A percentile compares a stretch with the other conserved stretches of the same genome.
These are phyloP conservation scores for Eristalinus sepulchralis DNA, from an alignment of 2,888 invertebrate species.

Conservation along the genomic window DNA sequence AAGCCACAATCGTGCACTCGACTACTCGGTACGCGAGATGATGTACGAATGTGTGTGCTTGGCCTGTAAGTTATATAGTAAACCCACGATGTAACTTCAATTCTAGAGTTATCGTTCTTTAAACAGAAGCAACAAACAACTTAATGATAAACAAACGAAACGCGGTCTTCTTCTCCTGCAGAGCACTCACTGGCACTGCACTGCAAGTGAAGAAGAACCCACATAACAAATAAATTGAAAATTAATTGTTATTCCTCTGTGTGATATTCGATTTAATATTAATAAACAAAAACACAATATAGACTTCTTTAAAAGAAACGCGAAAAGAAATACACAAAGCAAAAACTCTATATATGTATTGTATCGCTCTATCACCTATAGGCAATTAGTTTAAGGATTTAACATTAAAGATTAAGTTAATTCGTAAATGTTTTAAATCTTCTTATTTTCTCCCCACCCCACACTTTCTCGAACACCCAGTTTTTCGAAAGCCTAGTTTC, in stretches of 20 bases:
- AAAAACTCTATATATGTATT: conserved; percentile 22
- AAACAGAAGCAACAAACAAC: conserved; percentile 10
- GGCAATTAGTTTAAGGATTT: conserved; percentile 40
- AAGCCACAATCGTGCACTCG: conserved; percentile 27
- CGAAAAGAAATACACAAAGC: conserved; percentile 25
- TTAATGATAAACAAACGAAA: neutral
- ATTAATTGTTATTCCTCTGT: conserved; percentile 73
- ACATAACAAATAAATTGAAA: conserved; percentile 30
- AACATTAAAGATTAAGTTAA: conserved; percentile 8
- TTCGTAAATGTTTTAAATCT: conserved; percentile 7
- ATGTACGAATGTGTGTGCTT: neutral
- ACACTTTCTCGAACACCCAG: neutral
- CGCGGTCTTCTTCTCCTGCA: neutral
- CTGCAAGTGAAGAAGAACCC: neutral
- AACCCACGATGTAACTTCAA: neutral
- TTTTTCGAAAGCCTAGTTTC: neutral
- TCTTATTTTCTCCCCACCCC: neutral
- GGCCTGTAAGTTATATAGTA: neutral
- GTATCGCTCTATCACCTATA: conserved; percentile 55
- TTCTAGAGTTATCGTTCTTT: conserved; percentile 36
- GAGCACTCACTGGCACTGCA: neutral
- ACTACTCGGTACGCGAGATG: neutral
- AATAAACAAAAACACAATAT: conserved; percentile 34
- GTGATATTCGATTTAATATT: conserved; percentile 73
- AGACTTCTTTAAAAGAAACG: conserved; percentile 58